Percentiles rank a stretch among this genome's conserved stretches.
Evolutionary conservation across 2,888 invertebrate genomes (phyloP).

Genomic region (Athalia circularis): DNA sequence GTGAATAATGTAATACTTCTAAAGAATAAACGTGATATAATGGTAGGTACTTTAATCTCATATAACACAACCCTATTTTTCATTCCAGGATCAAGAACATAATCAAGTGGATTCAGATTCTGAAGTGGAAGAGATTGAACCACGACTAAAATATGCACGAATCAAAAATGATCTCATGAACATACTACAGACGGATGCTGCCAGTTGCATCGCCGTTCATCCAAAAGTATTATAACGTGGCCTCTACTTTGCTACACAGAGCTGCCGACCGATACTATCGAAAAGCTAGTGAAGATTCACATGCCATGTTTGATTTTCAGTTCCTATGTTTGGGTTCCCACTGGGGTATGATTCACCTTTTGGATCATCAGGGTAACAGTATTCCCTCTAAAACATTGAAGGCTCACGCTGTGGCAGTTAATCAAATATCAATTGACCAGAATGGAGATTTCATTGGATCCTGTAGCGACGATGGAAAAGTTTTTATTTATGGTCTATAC

Average conservation of each 20-base stretch:
- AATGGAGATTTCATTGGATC: constrained; percentile 96
- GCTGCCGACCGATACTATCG: background rate
- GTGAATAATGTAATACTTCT: constrained; percentile 31
- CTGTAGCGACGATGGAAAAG: constrained; percentile 93
- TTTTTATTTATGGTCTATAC: constrained; percentile 92
- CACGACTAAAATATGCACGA: constrained; percentile 93
- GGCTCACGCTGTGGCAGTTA: constrained; percentile 92
- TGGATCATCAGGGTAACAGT: constrained; percentile 95
- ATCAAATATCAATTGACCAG: constrained; percentile 94
- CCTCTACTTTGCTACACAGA: background rate
- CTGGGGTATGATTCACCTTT: constrained; percentile 91
- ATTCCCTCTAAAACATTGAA: constrained; percentile 83
- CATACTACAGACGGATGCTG: constrained; percentile 90
- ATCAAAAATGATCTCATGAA: constrained; percentile 90
- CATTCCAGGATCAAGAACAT: constrained; percentile 64
- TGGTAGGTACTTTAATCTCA: background rate
- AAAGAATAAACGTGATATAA: background rate
- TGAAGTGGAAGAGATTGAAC: constrained; percentile 83
- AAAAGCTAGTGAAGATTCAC: too few species aligned
- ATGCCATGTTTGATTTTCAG: constrained; percentile 72
- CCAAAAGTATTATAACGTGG: constrained; percentile 80
- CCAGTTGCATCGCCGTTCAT: constrained; percentile 95
- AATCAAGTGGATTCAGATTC: constrained; percentile 70
- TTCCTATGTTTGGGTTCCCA: constrained; percentile 95
- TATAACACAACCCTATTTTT: background rate